phyloP scores from a whole-genome alignment of 1,140 invertebrate genomes.

The Cyclargus thomasi region DNA sequence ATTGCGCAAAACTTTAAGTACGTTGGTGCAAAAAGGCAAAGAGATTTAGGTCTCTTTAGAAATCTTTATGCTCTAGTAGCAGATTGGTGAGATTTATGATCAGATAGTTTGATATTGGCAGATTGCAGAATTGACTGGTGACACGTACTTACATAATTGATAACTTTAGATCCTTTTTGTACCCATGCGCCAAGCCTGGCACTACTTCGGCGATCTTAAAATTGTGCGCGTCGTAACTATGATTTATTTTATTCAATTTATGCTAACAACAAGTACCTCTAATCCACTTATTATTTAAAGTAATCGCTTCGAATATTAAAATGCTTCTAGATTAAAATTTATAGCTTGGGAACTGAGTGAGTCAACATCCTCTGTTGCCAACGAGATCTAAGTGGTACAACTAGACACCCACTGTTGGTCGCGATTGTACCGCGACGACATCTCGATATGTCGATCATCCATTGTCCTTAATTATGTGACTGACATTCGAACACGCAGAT shows the following conservation, averaged over 20 bases:
- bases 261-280: no score
- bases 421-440: constrained; percentile 29
- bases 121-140: no score
- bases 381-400: constrained; percentile 27
- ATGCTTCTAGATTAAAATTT: constrained; percentile 41
- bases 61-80: no score
- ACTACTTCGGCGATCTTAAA: not conserved
- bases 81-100: no score
- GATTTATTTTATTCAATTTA: not conserved
- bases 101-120: no score
- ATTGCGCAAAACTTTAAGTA: no score
- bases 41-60: no score
- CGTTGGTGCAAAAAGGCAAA: no score
- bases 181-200: no score
- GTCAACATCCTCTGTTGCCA: constrained; percentile 42
- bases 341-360: constrained; percentile 42
- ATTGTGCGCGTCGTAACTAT: not conserved
- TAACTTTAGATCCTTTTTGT: no score
- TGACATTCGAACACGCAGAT: constrained; percentile 41
- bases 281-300: constrained; percentile 9
- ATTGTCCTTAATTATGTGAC: constrained; percentile 43
- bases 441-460: constrained; percentile 49
- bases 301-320: constrained; percentile 42
- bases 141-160: no score
- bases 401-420: constrained; percentile 40